Base-by-base conservation (phyloP, 1,140 invertebrate species). In the Hylaeus anthracinus region DNA sequence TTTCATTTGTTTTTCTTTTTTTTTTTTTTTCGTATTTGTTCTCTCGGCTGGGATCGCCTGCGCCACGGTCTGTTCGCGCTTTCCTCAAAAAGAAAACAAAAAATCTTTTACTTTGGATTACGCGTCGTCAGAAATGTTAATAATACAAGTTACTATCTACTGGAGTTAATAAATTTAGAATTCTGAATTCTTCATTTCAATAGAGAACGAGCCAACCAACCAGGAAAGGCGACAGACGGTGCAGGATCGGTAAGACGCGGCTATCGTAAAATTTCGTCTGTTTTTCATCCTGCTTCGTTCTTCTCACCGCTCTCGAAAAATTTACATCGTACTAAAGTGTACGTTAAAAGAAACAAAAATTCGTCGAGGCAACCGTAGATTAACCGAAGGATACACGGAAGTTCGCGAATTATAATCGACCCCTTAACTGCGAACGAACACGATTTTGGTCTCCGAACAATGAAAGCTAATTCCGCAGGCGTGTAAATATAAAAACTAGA, bases 181-280 rank as follows among this genome's bases (percentile, higher is more conserved):
- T 26, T 26, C 26, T 26, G 26, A 26, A 26, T 0, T 26, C 26
- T 26, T 26, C 26, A 26, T 26, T 26, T 26, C 26, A 26, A 26
- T 26, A 26, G 26, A 26, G 26, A 26, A 26, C 26, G 26, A 26
- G 26, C 26, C 26, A 26, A 26, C 26, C 26, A 26, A 26, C 26
- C 51, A 48, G 64, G 72, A 80, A 73, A 82, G 82, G 80, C 79
- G 70, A 85, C 85, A 85, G 82, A 83, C 51, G 79, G 76, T 83
- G 81, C 84, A 84, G 86, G 86, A 8, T 81, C 84, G 86, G 84
- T 84, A 85, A 79, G 84, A 86, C 84, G 83, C 88, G 89, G 79
- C 88, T 86, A 89, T 88, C 83, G 87, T 83, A 86, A 89, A 26
- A 74, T 75, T 78, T 86, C 84, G 75, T 66, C 45, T 77, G 51